These are phyloP conservation scores for Anthrax anthrax DNA, from an alignment of 2,888 invertebrate genomes.

Conservation along the genomic window DNA sequence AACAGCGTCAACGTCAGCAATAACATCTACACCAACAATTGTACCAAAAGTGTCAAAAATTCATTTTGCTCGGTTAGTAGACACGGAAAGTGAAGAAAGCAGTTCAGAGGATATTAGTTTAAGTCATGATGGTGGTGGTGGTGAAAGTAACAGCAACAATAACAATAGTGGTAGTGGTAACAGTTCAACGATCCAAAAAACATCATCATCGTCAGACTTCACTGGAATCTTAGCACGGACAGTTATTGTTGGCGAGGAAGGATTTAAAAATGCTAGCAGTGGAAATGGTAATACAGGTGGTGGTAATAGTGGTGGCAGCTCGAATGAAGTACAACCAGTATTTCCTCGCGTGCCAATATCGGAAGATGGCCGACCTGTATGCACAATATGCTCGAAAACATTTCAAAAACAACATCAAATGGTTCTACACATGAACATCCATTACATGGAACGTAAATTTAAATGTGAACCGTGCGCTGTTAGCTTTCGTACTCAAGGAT, in stretches of 20 bases:
- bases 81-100: constrained; percentile 16
- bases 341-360: constrained; percentile 40
- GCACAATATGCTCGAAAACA: constrained; percentile 77
- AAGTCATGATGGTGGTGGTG: constrained; percentile 6
- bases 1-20: too few relatives aligned
- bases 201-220: constrained; percentile 21
- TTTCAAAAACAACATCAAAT: constrained; percentile 86
- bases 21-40: too few relatives aligned
- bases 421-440: constrained; percentile 84
- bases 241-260: constrained; percentile 47
- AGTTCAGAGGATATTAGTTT: constrained; percentile 15
- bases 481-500: constrained; percentile 80
- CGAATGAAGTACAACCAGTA: constrained; percentile 28
- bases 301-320: too few relatives aligned
- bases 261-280: constrained; percentile 42
- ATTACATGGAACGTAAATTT: constrained; percentile 85
- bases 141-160: too few relatives aligned
- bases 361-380: constrained; percentile 63
- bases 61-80: constrained; percentile 4
- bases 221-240: constrained; percentile 27
- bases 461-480: constrained; percentile 84
- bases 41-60: too few relatives aligned
- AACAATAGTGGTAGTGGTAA: constrained; percentile 18
- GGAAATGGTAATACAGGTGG: too few relatives aligned
- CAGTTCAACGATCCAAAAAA: constrained; percentile 12